Evolutionary conservation across 2,113 vertebrate species (phyloP).

Genomic region (Peromyscus maniculatus): DNA sequence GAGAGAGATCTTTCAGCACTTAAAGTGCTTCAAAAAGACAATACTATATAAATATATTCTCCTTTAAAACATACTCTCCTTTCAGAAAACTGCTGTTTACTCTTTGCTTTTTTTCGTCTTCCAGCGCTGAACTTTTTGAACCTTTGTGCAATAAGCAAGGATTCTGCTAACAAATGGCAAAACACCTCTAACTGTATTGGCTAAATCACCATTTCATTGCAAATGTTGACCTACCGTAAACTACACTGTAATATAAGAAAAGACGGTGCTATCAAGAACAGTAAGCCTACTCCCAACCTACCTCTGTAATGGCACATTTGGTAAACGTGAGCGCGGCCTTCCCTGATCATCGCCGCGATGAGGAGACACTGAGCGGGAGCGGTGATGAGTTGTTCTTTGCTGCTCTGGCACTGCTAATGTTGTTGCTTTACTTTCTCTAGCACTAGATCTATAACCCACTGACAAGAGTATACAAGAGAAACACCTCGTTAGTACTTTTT

Average conservation of each 20-base stretch:
- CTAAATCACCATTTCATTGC: background rate
- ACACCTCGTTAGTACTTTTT: slow-evolving; percentile 61
- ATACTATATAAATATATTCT: background rate
- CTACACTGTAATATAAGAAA: background rate
- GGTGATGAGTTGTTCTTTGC: slow-evolving; percentile 94
- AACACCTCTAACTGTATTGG: background rate
- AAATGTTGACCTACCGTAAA: background rate
- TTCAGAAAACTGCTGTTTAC: background rate
- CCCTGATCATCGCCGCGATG: slow-evolving; percentile 96
- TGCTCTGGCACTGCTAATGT: slow-evolving; percentile 97
- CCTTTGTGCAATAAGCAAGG: background rate
- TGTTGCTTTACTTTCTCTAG: slow-evolving; percentile 93
- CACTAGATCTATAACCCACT: slow-evolving; percentile 94
- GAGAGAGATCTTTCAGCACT: background rate
- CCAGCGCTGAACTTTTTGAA: background rate
- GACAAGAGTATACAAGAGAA: slow-evolving; percentile 84
- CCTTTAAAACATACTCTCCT: background rate
- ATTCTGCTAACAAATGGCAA: background rate
- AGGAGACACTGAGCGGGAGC: slow-evolving; percentile 98
- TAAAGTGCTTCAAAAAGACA: slow-evolving; percentile 12
- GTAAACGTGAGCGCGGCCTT: slow-evolving; percentile 95
- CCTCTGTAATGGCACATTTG: slow-evolving; percentile 99
- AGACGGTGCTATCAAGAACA: background rate
- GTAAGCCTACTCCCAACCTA: slow-evolving; percentile 78
- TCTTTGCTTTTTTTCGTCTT: background rate